These are phyloP conservation scores for Prionace glauca DNA, from an alignment of 2,797 vertebrate species.

Conservation along the genomic window DNA sequence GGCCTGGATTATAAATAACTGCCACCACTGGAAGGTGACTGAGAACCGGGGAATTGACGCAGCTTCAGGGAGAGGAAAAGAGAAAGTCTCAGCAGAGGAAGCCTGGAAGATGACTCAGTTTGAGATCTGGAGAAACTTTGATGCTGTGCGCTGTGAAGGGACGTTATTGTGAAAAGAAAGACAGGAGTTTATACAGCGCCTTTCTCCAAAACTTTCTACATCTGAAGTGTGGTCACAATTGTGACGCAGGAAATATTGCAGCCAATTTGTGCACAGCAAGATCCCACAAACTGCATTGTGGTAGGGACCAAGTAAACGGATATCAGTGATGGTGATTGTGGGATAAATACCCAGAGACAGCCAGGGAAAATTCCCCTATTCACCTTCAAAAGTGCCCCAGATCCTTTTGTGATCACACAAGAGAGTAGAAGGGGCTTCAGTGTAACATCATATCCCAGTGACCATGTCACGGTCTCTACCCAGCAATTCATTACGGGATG, in stretches of 20 bases:
- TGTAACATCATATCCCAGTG: neutral
- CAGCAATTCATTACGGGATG: neutral
- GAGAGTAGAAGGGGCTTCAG: neutral
- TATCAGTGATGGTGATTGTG: neutral
- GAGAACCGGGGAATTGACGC: neutral
- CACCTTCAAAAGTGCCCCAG: neutral
- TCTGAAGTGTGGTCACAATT: neutral
- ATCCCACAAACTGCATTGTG: neutral
- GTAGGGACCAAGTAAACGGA: neutral
- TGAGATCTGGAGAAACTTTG: neutral
- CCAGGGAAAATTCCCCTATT: neutral
- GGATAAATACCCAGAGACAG: neutral
- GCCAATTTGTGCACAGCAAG: neutral
- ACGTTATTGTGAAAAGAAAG: neutral
- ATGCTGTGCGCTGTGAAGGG: neutral
- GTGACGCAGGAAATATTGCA: neutral
- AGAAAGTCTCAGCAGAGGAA: neutral
- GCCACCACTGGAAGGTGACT: neutral
- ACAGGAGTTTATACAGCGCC: neutral
- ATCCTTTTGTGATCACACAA: neutral
- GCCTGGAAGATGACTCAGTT: neutral
- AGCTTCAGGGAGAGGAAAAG: neutral
- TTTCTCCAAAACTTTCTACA: neutral
- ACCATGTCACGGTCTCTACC: neutral
- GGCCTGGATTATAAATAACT: neutral